A percentile compares a stretch with the other conserved stretches of the same genome.
phyloP scores from a whole-genome alignment of 1,140 invertebrate genomes.

The Sycophila sp. region DNA sequence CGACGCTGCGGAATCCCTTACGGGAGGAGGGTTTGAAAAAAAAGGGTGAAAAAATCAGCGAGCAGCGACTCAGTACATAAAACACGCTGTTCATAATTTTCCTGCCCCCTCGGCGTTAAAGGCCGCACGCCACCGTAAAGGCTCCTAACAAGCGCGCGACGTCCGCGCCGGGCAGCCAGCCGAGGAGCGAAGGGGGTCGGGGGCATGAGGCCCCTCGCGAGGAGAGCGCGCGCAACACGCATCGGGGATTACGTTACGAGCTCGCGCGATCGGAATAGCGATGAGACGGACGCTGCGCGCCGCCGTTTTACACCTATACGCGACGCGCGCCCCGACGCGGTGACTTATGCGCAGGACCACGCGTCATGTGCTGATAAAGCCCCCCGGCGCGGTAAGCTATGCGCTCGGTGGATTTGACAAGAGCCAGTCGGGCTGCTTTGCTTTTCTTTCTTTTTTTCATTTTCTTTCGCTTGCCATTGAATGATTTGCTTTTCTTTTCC shows the following conservation, averaged over 20 bases:
- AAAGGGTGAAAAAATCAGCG: not conserved
- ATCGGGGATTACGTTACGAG: conserved; percentile 30
- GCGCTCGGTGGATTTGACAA: too few relatives aligned
- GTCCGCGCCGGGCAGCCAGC: too few relatives aligned
- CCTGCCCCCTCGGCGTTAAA: not conserved
- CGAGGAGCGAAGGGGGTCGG: not conserved
- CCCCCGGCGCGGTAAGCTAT: too few relatives aligned
- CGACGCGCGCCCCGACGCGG: not conserved
- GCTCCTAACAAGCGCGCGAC: conserved; percentile 13
- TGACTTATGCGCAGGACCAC: conserved; percentile 27
- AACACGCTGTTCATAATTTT: conserved; percentile 24
- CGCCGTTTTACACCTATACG: conserved; percentile 3
- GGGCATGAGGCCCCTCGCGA: not conserved
- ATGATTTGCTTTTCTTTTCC: too few relatives aligned
- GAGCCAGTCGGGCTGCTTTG: too few relatives aligned
- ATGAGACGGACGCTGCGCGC: conserved; percentile 18
- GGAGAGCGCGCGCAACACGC: conserved; percentile 26
- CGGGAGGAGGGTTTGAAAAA: not conserved
- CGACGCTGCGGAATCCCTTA: not conserved
- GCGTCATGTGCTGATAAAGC: too few relatives aligned
- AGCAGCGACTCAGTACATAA: conserved; percentile 3
- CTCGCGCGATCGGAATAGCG: conserved; percentile 23
- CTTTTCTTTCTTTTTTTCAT: too few relatives aligned
- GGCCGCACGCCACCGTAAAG: conserved; percentile 1
- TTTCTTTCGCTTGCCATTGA: too few relatives aligned